Base-by-base conservation (phyloP, 2,113 vertebrate species). In the Sylvilagus bachmani region DNA sequence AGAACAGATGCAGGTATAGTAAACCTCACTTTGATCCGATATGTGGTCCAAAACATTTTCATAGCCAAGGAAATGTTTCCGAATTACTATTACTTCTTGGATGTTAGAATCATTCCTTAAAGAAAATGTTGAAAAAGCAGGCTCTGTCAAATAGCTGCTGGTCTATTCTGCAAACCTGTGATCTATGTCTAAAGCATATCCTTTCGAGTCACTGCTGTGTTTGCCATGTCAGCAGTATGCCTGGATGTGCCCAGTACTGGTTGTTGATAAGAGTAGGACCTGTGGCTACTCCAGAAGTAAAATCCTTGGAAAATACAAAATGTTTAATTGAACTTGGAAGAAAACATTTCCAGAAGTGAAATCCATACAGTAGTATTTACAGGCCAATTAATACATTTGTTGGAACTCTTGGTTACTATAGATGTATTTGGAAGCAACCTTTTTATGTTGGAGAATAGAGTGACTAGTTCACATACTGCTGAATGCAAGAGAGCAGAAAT, bases 271-370 rank as follows among this genome's bases (percentile, higher is more conserved):
- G 55, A 84, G 69, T 4, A 22, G 31, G 10, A 71, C 67, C 69
- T 86, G 44, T 90, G 86, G 25, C 21, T 75, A 10, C 62, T 62
- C 38, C 67, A 58, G 70, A 83, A 75, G 9, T 14, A 3, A 80
- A 87, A 84, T 80, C 49, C 61, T 90, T 84, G 73, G 51, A 74
- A 74, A 79, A 95, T 83, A 44, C 51, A 19, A 75, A 49, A 79
- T 29, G 78, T 87, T 95, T 84, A 73, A 73, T 58, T 80, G 44
- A 86, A 62, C 71, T 95, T 93, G 24, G 36, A 94, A 92, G n/a
- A 91, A 90, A 96, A 55, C n/a, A 82, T 86, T 77, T 74, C 44
- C 77, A 84, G 21, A 80, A 93, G 62, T 89, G n/a, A 93, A 80
- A 95, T 73, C 25, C 75, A 83, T 27, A 89, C 29, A 88, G 2